These are phyloP conservation scores for Ammodramus savannarum DNA, from an alignment of 2,113 vertebrate species.

Conservation along the genomic window DNA sequence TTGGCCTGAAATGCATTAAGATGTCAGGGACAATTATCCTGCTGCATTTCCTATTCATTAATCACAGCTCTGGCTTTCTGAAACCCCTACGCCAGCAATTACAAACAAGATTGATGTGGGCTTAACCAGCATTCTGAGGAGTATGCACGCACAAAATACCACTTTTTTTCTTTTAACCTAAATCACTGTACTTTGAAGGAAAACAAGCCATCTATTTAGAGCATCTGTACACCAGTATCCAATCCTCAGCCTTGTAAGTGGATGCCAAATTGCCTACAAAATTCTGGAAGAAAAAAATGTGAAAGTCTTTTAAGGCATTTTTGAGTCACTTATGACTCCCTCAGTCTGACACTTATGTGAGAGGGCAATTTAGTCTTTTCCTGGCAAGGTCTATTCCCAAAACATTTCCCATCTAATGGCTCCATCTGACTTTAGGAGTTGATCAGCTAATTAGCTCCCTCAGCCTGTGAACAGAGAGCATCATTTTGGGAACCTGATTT, in stretches of 20 bases:
- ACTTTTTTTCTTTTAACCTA: neutral
- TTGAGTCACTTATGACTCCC: neutral
- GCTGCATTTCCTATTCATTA: neutral
- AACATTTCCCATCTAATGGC: neutral
- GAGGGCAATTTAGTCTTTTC: constrained; percentile 12
- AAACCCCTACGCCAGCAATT: neutral
- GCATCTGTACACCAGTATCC: neutral
- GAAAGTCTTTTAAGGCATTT: neutral
- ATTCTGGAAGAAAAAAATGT: neutral
- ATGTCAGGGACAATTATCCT: constrained; percentile 4
- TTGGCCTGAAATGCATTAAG: constrained; percentile 23
- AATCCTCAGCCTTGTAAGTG: neutral
- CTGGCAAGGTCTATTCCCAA: neutral
- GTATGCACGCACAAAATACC: neutral
- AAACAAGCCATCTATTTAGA: constrained; percentile 47
- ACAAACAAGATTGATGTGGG: neutral
- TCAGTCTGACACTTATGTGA: neutral
- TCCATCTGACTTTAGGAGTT: neutral
- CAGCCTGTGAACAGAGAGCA: neutral
- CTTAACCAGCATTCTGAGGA: neutral
- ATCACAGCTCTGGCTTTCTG: constrained; percentile 5
- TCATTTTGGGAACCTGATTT: neutral
- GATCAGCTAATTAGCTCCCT: neutral
- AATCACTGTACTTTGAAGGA: constrained; percentile 25
- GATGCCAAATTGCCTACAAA: constrained; percentile 25